Conservation (phyloP, 35 echinoderm and acorn worm species). For the Apostichopus californicus region DNA sequence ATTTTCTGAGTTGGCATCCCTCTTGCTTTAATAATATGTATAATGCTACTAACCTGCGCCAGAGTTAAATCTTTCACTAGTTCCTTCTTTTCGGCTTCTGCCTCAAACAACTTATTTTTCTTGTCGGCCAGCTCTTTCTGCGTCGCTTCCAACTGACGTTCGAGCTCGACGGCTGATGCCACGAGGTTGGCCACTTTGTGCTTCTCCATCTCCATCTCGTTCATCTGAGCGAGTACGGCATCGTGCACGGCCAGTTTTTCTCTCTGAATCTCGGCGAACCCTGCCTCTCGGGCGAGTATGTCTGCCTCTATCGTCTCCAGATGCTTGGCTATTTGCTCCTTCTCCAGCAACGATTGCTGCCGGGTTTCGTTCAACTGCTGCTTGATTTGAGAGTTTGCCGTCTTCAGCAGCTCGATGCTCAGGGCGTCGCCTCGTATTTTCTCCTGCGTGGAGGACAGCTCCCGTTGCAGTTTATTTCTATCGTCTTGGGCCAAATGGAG, state of each 20-base stretch:
- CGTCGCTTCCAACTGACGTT: slow-evolving; percentile 83
- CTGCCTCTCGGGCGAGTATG: slow-evolving; percentile 85
- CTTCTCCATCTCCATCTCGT: slow-evolving; percentile 91
- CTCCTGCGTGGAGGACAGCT: slow-evolving; percentile 69
- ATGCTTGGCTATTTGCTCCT: slow-evolving; percentile 95
- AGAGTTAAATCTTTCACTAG: slow-evolving; percentile 71
- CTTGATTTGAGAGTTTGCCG: slow-evolving; percentile 82
- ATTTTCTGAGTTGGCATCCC: too few relatives aligned
- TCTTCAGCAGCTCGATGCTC: slow-evolving; percentile 80
- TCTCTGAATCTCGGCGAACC: slow-evolving; percentile 83
- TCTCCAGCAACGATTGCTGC: slow-evolving; percentile 90
- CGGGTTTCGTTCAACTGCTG: slow-evolving; percentile 76
- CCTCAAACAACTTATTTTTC: slow-evolving; percentile 63
- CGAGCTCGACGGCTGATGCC: slow-evolving; percentile 74
- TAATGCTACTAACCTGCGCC: slow-evolving; percentile 58
- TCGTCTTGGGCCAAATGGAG: slow-evolving; percentile 84
- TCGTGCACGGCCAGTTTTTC: slow-evolving; percentile 91
- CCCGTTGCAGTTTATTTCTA: slow-evolving; percentile 78
- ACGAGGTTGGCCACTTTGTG: slow-evolving; percentile 79
- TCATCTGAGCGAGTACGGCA: slow-evolving; percentile 81
- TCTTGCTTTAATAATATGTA: too few relatives aligned
- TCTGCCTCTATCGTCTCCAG: slow-evolving; percentile 98
- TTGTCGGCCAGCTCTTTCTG: slow-evolving; percentile 81
- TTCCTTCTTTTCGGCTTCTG: slow-evolving; percentile 91
- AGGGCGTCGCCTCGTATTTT: slow-evolving; percentile 59